These are phyloP conservation scores for Dermolepida albohirtum DNA, from an alignment of 2,888 invertebrate species.

Conservation along the genomic window DNA sequence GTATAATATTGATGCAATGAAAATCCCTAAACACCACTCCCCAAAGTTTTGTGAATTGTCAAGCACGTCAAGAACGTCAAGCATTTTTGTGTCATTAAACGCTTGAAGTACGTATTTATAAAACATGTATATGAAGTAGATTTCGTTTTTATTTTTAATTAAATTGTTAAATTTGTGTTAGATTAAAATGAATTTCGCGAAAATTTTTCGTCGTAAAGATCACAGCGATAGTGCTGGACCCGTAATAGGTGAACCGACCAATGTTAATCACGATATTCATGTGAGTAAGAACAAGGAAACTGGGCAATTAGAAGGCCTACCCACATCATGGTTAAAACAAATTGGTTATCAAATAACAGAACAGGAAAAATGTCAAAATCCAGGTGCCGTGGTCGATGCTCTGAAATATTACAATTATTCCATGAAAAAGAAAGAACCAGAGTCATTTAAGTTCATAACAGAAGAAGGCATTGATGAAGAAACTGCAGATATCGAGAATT, in stretches of 20 bases:
- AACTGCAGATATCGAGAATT: constrained; percentile 83
- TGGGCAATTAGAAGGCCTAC: constrained; percentile 87
- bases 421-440: constrained; percentile 77
- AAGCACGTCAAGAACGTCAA: background rate
- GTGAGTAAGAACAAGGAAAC: constrained; percentile 86
- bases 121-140: too few species aligned
- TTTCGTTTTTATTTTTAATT: constrained; percentile 1
- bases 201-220: constrained; percentile 40
- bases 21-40: constrained; percentile 10
- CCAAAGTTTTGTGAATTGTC: constrained; percentile 3
- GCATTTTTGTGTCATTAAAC: background rate
- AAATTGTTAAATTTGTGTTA: background rate
- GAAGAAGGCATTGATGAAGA: constrained; percentile 85
- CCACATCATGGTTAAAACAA: constrained; percentile 83
- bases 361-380: constrained; percentile 90
- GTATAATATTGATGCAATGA: too few species aligned
- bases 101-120: background rate
- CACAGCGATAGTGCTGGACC: constrained; percentile 36
- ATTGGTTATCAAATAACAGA: constrained; percentile 86
- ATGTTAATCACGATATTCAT: constrained; percentile 87
- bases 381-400: constrained; percentile 90
- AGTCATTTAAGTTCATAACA: constrained; percentile 82
- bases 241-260: constrained; percentile 83
- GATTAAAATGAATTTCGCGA: constrained; percentile 39
- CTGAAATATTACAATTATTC: constrained; percentile 91